Percentiles rank a stretch among this genome's conserved stretches.
Conservation (phyloP, 2,888 invertebrate species). For the Aphrophora alni region DNA sequence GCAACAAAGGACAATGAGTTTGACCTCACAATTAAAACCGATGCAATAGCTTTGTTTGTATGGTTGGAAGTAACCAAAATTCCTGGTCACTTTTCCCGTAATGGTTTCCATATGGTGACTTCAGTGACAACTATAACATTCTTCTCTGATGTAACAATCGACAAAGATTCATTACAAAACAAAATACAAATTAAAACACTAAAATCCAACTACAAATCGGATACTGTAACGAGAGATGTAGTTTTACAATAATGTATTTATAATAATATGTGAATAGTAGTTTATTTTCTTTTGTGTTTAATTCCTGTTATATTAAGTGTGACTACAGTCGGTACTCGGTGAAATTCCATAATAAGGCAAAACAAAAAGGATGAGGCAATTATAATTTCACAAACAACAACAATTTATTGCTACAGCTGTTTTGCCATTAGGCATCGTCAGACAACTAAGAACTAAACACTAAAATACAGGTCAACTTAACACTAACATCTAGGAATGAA, state of each 20-base stretch:
- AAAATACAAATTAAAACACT: neutral
- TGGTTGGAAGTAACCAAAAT: conserved; percentile 67
- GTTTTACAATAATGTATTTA: neutral
- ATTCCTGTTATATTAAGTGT: too few species aligned
- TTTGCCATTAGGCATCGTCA: too few species aligned
- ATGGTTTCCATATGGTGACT: conserved; percentile 65
- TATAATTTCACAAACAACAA: too few species aligned
- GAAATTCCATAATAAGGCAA: too few species aligned
- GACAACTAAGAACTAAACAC: too few species aligned
- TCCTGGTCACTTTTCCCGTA: conserved; percentile 74
- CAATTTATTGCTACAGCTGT: too few species aligned
- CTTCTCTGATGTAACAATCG: conserved; percentile 20
- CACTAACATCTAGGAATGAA: too few species aligned
- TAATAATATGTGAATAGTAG: too few species aligned
- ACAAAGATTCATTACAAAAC: neutral
- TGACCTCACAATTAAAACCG: conserved; percentile 58
- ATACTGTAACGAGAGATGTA: neutral
- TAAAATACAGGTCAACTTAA: too few species aligned
- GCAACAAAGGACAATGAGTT: conserved; percentile 50
- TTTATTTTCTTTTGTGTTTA: too few species aligned
- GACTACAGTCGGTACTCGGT: too few species aligned
- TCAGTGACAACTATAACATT: conserved; percentile 39
- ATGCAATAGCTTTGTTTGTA: conserved; percentile 69
- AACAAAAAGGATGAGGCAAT: too few species aligned
- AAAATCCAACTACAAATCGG: neutral